A percentile compares a stretch with the other conserved stretches of the same genome.
Evolutionary conservation across 2,888 invertebrate species (phyloP).

Genomic region (Trissolcus brochymenae): DNA sequence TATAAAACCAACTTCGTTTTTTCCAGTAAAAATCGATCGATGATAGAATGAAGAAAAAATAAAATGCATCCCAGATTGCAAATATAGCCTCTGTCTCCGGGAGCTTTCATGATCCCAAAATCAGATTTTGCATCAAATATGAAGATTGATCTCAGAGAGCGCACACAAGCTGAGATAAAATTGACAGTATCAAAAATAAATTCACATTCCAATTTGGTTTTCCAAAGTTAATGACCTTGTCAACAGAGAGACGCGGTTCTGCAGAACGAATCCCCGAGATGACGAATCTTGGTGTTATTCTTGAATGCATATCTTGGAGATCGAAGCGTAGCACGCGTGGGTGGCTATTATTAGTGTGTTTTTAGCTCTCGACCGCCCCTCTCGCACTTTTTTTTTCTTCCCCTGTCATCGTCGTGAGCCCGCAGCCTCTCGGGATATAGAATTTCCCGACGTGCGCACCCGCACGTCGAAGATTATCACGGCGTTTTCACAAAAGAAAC

Average conservation of each 20-base stretch:
- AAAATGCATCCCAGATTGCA: background rate
- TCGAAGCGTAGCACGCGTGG: constrained; percentile 48
- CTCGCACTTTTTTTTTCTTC: constrained; percentile 41
- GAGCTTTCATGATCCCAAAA: too few species aligned
- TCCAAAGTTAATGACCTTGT: too few species aligned
- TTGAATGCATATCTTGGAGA: constrained; percentile 16
- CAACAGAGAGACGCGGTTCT: too few species aligned
- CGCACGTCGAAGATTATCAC: constrained; percentile 56
- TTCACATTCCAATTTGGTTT: background rate
- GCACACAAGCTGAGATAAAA: background rate
- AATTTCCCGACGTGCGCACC: constrained; percentile 55
- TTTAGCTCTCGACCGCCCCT: constrained; percentile 51
- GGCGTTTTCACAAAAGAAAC: constrained; percentile 48
- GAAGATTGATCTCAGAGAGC: background rate
- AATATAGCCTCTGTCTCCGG: background rate
- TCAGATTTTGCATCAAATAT: background rate
- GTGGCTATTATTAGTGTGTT: constrained; percentile 58
- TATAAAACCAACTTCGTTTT: too few species aligned
- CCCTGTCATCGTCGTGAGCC: constrained; percentile 43
- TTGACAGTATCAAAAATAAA: background rate
- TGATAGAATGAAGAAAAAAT: background rate
- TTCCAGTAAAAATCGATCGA: too few species aligned
- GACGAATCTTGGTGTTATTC: constrained; percentile 12
- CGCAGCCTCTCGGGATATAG: constrained; percentile 55
- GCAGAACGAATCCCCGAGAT: too few species aligned